Evolutionary conservation across 1,140 invertebrate genomes (phyloP).

Genomic region (Cephus cinctus): DNA sequence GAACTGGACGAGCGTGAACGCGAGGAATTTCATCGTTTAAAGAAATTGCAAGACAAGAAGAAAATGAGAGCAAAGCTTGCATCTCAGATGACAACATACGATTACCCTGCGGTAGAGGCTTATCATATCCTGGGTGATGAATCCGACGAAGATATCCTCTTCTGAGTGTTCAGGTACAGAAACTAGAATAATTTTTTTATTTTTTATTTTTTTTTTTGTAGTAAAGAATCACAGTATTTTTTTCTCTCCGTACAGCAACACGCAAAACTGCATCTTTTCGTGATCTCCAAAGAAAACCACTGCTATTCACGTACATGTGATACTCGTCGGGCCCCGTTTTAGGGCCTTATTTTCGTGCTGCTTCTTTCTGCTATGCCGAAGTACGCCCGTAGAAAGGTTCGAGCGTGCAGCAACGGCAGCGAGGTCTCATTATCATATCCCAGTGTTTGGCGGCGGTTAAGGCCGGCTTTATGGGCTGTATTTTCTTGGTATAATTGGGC

Average conservation of each 20-base stretch:
- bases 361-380: not conserved
- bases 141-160: constrained; percentile 21
- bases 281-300: no score
- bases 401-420: not conserved
- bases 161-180: no score
- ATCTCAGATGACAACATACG: not conserved
- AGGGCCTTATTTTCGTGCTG: no score
- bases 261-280: no score
- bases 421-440: constrained; percentile 32
- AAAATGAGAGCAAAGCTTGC: constrained; percentile 40
- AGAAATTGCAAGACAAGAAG: constrained; percentile 66
- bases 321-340: no score
- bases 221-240: no score
- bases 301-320: no score
- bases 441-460: constrained; percentile 32
- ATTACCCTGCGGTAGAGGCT: no score
- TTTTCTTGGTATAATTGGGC: constrained; percentile 36
- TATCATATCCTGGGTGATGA: no score
- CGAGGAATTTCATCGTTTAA: constrained; percentile 75
- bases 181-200: constrained; percentile 2
- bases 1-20: constrained; percentile 76
- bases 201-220: constrained; percentile 1
- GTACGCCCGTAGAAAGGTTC: not conserved
- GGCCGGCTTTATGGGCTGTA: constrained; percentile 35
- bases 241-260: no score